Evolutionary conservation across 2,888 invertebrate species (phyloP), one percentile per base, ranked within the genome.

Genomic region (Cheilosia scutellata): DNA sequence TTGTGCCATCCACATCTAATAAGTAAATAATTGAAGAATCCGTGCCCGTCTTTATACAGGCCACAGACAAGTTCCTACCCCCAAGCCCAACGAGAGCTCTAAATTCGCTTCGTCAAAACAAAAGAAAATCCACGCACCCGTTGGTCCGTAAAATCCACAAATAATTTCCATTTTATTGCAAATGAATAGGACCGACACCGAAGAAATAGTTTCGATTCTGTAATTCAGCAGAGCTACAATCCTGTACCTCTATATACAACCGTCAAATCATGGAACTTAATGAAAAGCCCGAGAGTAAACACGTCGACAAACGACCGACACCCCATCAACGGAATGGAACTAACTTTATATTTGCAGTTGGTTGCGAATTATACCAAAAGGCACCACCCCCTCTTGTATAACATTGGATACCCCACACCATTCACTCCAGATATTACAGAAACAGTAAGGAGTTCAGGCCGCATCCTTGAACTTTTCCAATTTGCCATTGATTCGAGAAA

Each of bases 391-490:
- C n/a, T 49, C 44, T 33, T 5, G 37, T n/a, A 27, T 40, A 9
- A 27, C 16, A 16, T n/a, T 33, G 16, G 33, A 57, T 13, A 11
- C 2, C 37, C 37, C 7, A 25, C 5, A 11, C 37, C n/a, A 31
- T 4, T n/a, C 49, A 6, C 20, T 44, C 16, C 37, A 37, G 37
- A 37, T 37, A 37, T 9, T 11, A 37, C 7, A 51, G 40, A 20
- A 29, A 20, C 31, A 29, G 20, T 68, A 29, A 49, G 25, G 44
- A 20, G 62, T 42, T 37, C 53, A 31, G 63, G 58, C 49, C 68
- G 70, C 84, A 84, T 86, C 82, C 72, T 72, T 86, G 80, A 86
- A 86, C 82, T 86, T 86, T 86, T 86, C 86, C 86, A 86, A 86
- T 86, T 86, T 86, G 72, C 86, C 82, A 86, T 86, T 86, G 86